phyloP scores from a whole-genome alignment of 1,140 invertebrate species.

The Delia radicum region DNA sequence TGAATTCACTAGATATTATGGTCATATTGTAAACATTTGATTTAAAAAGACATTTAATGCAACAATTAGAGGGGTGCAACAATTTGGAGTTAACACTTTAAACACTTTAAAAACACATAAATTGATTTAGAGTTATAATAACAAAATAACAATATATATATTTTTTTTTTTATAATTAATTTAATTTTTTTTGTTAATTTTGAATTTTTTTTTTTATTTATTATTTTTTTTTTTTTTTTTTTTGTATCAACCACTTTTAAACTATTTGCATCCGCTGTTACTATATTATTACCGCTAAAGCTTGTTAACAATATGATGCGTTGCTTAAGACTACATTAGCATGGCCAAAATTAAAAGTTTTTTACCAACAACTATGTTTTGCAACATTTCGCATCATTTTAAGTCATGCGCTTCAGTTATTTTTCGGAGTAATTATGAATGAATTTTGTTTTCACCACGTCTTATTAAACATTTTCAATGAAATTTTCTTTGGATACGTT shows the following conservation, averaged over 20 bases:
- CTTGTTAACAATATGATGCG: conserved; percentile 61
- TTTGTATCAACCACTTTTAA: neutral
- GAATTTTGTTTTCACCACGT: neutral
- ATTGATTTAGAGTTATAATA: too few relatives aligned
- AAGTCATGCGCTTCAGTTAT: neutral
- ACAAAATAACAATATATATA: neutral
- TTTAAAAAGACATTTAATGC: neutral
- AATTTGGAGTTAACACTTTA: neutral
- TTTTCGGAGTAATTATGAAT: neutral
- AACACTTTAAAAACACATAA: too few relatives aligned
- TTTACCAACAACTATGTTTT: neutral
- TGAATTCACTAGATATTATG: neutral
- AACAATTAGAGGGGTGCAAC: too few relatives aligned
- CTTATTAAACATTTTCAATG: neutral
- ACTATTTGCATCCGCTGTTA: neutral
- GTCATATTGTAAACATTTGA: conserved; percentile 21
- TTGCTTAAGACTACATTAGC: conserved; percentile 48
- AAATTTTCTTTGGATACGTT: neutral
- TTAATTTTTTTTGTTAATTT: neutral
- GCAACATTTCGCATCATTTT: neutral
- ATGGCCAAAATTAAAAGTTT: neutral
- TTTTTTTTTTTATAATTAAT: neutral
- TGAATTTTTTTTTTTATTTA: neutral
- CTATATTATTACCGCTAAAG: conserved; percentile 54
- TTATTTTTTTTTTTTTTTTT: neutral